phyloP scores from a whole-genome alignment of 2,797 vertebrate genomes.

The Rhadinocentrus ornatus region DNA sequence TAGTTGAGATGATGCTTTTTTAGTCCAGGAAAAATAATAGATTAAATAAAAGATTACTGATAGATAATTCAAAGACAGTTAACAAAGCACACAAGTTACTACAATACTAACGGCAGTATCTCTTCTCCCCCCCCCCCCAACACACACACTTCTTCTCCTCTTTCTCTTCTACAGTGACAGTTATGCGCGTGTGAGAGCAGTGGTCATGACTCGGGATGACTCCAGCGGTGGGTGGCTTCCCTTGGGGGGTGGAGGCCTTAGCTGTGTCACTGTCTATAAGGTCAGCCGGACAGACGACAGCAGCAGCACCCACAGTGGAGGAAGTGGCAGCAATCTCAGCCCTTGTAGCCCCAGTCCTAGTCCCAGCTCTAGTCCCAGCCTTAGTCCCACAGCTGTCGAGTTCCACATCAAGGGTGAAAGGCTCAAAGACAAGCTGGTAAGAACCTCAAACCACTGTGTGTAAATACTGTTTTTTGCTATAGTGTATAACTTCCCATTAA shows the following conservation, averaged over 20 bases:
- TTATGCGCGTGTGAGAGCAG: conserved; percentile 99
- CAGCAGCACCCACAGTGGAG: conserved; percentile 84
- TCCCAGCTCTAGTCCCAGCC: conserved; percentile 67
- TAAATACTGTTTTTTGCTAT: background rate
- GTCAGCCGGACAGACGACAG: conserved; percentile 91
- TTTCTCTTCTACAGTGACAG: conserved; percentile 85
- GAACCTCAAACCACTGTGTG: conserved; percentile 15
- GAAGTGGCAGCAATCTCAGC: conserved; percentile 83
- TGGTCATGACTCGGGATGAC: conserved; percentile 99
- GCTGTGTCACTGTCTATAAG: conserved; percentile 97
- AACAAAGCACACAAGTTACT: no score
- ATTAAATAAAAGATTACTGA: conserved; percentile 2
- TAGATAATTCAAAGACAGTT: conserved; percentile 4
- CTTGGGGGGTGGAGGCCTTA: conserved; percentile 95
- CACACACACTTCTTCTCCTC: conserved; percentile 6
- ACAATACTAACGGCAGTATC: no score
- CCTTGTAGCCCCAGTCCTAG: conserved; percentile 80
- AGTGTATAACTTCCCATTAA: background rate
- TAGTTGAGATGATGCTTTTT: conserved; percentile 27
- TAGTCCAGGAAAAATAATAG: conserved; percentile 31
- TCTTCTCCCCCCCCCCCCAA: background rate
- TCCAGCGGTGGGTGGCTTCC: conserved; percentile 99
- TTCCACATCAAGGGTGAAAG: conserved; percentile 98
- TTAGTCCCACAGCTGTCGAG: conserved; percentile 80
- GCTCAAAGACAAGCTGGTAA: conserved; percentile 99